phyloP scores from a whole-genome alignment of 2,888 invertebrate species.

The Microplitis manilae region DNA sequence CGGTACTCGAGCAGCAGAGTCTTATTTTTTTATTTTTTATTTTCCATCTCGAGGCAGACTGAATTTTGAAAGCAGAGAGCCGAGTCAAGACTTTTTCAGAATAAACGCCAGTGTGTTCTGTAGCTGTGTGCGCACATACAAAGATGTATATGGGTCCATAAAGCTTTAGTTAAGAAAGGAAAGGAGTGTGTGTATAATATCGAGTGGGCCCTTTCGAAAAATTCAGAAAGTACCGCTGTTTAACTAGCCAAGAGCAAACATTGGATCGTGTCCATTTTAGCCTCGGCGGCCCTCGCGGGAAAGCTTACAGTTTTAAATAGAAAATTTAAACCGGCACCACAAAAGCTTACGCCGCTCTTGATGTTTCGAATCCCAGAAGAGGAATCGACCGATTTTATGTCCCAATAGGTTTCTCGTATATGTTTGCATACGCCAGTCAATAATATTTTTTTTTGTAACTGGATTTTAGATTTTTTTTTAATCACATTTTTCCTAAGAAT shows the following conservation, averaged over 20 bases:
- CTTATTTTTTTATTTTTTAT: not conserved
- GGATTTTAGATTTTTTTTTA: not conserved
- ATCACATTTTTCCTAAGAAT: constrained; percentile 45
- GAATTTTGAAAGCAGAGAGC: not conserved
- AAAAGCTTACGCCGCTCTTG: not conserved
- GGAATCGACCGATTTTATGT: no score
- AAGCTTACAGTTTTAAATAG: not conserved
- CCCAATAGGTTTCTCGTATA: no score
- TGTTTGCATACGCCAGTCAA: no score
- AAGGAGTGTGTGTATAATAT: constrained; percentile 32
- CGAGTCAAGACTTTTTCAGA: not conserved
- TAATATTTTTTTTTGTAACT: no score
- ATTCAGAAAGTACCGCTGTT: constrained; percentile 65
- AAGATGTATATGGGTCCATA: not conserved
- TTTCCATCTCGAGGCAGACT: not conserved
- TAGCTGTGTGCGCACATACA: not conserved
- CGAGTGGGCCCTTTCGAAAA: constrained; percentile 48
- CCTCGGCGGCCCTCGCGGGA: constrained; percentile 23
- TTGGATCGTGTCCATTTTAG: constrained; percentile 60
- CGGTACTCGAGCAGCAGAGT: not conserved
- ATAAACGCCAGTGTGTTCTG: no score
- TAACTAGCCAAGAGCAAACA: constrained; percentile 65
- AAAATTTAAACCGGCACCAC: not conserved
- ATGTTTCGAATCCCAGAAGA: not conserved
- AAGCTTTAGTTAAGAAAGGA: constrained; percentile 10